A percentile compares a stretch with the other conserved stretches of the same genome.
These are phyloP conservation scores for Typhlichthys subterraneus DNA, from an alignment of 2,797 vertebrate species.

Conservation along the genomic window DNA sequence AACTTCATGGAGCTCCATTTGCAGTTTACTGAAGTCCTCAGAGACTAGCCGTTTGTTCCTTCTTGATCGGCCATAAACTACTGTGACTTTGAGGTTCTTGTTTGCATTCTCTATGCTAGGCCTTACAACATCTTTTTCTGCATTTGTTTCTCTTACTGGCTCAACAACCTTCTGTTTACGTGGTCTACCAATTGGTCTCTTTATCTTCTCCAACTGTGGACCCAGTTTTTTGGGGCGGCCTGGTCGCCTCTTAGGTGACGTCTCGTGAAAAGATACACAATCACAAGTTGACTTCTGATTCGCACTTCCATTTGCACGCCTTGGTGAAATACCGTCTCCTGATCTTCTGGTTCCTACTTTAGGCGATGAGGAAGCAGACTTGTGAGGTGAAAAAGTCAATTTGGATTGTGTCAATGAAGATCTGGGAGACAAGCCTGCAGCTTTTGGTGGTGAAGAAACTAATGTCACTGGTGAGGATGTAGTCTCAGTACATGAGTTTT, in stretches of 20 bases:
- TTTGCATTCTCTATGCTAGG: constrained; percentile 66
- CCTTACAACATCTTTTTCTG: constrained; percentile 31
- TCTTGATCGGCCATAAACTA: constrained; percentile 90
- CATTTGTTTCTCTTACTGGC: constrained; percentile 47
- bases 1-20: constrained; percentile 63
- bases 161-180: constrained; percentile 82
- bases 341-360: constrained; percentile 56
- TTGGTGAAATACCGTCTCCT: constrained; percentile 59
- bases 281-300: constrained; percentile 48
- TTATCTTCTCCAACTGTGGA: constrained; percentile 86
- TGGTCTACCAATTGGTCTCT: constrained; percentile 92
- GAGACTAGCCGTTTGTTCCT: constrained; percentile 89
- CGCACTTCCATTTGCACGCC: constrained; percentile 45
- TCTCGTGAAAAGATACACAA: constrained; percentile 62
- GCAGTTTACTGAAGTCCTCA: constrained; percentile 77
- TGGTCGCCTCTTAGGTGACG: constrained; percentile 86
- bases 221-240: constrained; percentile 92
- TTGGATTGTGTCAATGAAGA: constrained; percentile 18
- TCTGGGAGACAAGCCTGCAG: constrained; percentile 38
- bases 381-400: constrained; percentile 36
- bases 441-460: constrained; percentile 40
- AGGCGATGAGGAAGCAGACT: constrained; percentile 48
- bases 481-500: constrained; percentile 38
- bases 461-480: constrained; percentile 28
- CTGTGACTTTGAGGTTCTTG: constrained; percentile 91